Percentiles rank a stretch among this genome's conserved stretches.
These are phyloP conservation scores for Mactra quadrangularis DNA, from an alignment of 1,140 invertebrate species.

Conservation along the genomic window DNA sequence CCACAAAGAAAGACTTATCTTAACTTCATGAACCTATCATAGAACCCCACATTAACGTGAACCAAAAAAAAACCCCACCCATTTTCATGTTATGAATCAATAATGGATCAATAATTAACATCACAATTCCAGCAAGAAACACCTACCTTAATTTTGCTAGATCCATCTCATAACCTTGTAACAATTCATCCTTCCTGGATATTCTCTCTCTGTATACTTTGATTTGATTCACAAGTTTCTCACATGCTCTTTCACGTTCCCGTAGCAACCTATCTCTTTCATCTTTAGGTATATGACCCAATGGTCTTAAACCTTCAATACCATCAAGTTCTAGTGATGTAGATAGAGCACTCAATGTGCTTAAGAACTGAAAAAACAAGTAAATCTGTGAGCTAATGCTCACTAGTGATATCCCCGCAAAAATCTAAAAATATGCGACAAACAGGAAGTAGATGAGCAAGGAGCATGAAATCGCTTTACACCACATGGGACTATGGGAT, in stretches of 20 bases:
- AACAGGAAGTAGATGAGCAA: too few relatives aligned
- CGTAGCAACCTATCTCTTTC: slow-evolving; percentile 77
- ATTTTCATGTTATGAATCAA: too few relatives aligned
- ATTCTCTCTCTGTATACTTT: slow-evolving; percentile 78
- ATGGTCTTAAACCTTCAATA: slow-evolving; percentile 76
- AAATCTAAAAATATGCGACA: too few relatives aligned
- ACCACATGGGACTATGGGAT: too few relatives aligned
- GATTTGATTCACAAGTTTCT: slow-evolving; percentile 73
- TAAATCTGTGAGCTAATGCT: too few relatives aligned
- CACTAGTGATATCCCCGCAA: too few relatives aligned
- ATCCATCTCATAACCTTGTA: slow-evolving; percentile 82
- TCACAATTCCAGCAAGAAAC: slow-evolving; percentile 6
- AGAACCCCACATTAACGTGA: too few relatives aligned
- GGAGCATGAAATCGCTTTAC: too few relatives aligned
- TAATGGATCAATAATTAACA: too few relatives aligned
- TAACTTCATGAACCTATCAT: too few relatives aligned
- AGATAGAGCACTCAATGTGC: slow-evolving; percentile 75
- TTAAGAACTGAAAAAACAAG: slow-evolving; percentile 75
- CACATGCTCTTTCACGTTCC: slow-evolving; percentile 74
- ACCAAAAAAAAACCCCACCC: too few relatives aligned
- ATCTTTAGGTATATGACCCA: slow-evolving; percentile 82
- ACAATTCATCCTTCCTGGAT: slow-evolving; percentile 81
- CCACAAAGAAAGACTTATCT: too few relatives aligned
- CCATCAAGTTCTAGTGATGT: slow-evolving; percentile 77
- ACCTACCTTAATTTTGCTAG: slow-evolving; percentile 81